These are phyloP conservation scores for Seira ritae DNA, from an alignment of 2,888 invertebrate species.

Conservation along the genomic window DNA sequence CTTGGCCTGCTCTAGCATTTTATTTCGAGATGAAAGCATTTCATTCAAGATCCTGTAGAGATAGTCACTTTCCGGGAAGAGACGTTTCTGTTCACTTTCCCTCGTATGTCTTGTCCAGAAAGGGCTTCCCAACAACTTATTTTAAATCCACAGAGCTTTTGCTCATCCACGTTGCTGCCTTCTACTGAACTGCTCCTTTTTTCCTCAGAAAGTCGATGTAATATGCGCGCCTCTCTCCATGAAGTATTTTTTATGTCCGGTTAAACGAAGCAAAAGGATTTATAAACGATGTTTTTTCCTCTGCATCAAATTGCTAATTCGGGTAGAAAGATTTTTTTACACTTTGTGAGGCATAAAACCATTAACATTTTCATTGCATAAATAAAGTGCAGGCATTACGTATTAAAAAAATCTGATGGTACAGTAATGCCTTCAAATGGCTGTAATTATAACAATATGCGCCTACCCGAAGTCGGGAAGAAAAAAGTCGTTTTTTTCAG, in stretches of 20 bases:
- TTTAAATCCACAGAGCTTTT: slow-evolving; percentile 45
- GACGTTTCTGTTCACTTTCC: background rate
- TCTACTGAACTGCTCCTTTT: too few relatives aligned
- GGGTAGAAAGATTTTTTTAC: slow-evolving; percentile 59
- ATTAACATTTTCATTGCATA: too few relatives aligned
- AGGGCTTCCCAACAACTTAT: slow-evolving; percentile 37
- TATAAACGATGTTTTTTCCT: slow-evolving; percentile 49
- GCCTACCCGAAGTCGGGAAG: too few relatives aligned
- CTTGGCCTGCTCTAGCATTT: background rate
- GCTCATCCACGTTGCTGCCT: too few relatives aligned
- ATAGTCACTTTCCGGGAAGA: slow-evolving; percentile 6
- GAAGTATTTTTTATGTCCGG: slow-evolving; percentile 24
- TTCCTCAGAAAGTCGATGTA: too few relatives aligned
- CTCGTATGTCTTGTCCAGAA: slow-evolving; percentile 37
- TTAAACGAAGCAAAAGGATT: slow-evolving; percentile 41
- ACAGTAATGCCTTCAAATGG: too few relatives aligned
- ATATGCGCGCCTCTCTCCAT: too few relatives aligned
- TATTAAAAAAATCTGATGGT: too few relatives aligned
- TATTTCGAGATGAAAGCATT: slow-evolving; percentile 7
- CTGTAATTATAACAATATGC: too few relatives aligned
- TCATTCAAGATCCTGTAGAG: slow-evolving; percentile 16
- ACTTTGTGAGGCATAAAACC: slow-evolving; percentile 43
- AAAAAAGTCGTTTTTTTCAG: too few relatives aligned
- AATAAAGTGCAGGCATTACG: too few relatives aligned
- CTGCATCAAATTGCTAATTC: slow-evolving; percentile 60